Base-by-base conservation (phyloP, 2,888 invertebrate species). In the Andrena bicolor region DNA sequence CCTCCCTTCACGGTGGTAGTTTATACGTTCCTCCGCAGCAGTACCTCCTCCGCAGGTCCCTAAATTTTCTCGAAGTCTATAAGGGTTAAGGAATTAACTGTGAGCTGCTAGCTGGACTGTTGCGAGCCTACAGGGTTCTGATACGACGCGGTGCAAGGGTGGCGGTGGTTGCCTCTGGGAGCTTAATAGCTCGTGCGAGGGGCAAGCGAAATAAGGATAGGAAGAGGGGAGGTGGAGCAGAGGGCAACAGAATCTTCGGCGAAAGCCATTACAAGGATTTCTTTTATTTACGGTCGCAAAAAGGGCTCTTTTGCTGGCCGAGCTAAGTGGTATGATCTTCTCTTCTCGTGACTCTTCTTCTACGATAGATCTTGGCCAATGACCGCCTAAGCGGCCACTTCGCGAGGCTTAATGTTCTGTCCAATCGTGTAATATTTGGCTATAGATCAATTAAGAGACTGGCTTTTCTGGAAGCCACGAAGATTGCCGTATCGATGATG, bases 41-140 rank as follows among this genome's bases (percentile, higher is more conserved):
- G 72, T 69, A 49, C 77, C 75, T 75, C 63, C 73, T 70, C 65
- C 73, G 74, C 48, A 70, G 76, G 83, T 91, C 91, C 89, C 91
- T 91, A 92, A 93, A 93, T 93, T 93, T 93, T 92, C 92, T 90
- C 86, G 72, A 87, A 91, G 92, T 92, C 91, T 91, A 92, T 91
- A 93, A 93, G 92, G 93, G 92, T 93, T 93, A 93, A 93, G 92
- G 92, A 93, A 93, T 93, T 93, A 93, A 92, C 89, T 85, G 86
- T 75, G 84, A 41, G 84, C 83, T 84, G 78, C 71, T 65, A 66
- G 80, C 84, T 53, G 78, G 84, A 88, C 83, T 81, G 83, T 80
- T 83, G 86, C 88, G 85, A 71, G 88, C 86, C 90, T 88, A 87
- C 82, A 68, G 83, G 78, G 82, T 63, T 76, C 80, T 80, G 87